These are phyloP conservation scores for Oreochromis spilurus DNA, from an alignment of 2,113 vertebrate species.

Conservation along the genomic window DNA sequence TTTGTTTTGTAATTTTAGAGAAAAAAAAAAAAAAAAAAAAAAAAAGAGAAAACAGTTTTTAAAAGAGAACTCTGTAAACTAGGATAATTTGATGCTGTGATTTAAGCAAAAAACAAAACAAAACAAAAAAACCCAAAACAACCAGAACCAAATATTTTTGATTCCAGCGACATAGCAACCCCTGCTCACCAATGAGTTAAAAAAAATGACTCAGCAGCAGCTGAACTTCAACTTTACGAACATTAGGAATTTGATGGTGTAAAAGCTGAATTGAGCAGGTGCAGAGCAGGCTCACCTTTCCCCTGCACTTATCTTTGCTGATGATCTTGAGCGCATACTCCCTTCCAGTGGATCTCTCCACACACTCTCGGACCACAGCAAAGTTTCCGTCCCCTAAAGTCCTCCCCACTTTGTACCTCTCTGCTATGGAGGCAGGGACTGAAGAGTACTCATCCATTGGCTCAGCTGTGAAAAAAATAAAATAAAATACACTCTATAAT, in stretches of 20 bases:
- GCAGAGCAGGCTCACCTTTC: constrained; percentile 81
- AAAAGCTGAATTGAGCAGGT: not conserved
- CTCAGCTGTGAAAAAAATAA: constrained; percentile 71
- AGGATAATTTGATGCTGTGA: not conserved
- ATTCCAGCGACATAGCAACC: not conserved
- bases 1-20: not conserved
- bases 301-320: constrained; percentile 95
- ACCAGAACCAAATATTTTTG: not conserved
- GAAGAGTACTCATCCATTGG: constrained; percentile 82
- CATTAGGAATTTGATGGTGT: not conserved
- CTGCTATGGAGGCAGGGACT: constrained; percentile 88
- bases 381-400: constrained; percentile 97
- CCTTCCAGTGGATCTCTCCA: constrained; percentile 93
- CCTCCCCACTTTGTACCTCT: constrained; percentile 93
- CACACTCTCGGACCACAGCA: constrained; percentile 94
- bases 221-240: not conserved
- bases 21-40: not conserved
- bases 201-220: not conserved
- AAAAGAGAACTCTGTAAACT: too few species aligned
- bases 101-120: not conserved
- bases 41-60: not conserved
- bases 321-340: constrained; percentile 98
- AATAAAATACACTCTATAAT: not conserved
- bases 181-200: not conserved
- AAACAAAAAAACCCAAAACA: not conserved